Base-by-base conservation (phyloP, 2,888 invertebrate genomes). In the Cephus sareptanus region DNA sequence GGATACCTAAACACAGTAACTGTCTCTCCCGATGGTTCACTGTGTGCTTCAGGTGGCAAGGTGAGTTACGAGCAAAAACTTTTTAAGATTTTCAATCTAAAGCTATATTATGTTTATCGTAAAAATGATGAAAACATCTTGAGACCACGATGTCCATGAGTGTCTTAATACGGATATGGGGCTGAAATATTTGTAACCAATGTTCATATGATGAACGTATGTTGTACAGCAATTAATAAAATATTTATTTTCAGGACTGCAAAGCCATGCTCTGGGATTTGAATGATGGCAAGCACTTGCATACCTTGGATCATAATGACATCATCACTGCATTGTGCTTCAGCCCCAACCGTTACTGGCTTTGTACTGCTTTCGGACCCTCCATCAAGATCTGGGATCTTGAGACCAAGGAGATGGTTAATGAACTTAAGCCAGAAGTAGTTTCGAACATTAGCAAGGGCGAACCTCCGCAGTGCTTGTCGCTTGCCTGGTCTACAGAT, bases 231-330 rank as follows among this genome's bases (percentile, higher is more conserved):
- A n/a, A 34, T 70, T 31, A 69, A 23, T 75, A 31, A 69, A 15
- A 34, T 70, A 35, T 69, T 77, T 70, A 31, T 79, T 79, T 85
- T 35, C 84, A 95, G 96, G 99, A 99, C 93, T 98, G 98, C 93
- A 98, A 98, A 93, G 99, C 99, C 13, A 98, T 99, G 97, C 94
- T 99, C 85, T 99, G 99, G 99, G 99, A 99, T 92, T 93, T 99
- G 91, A 99, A 99, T 92, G 99, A 99, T 91, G 99, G 98, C 93
- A 99, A 99, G 93, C 99, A 99, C 92, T 94, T 99, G 91, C 99
- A 99, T 94, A 99, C 99, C 23, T 93, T 99, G 89, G 98, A 99
- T 91, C 99, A 99, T 92, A 98, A 98, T 92, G 99, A 99, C 91
- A 97, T 97, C 92, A 99, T 99, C 93, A 99, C 98, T 88, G 97